Evolutionary conservation across 1,140 invertebrate genomes (phyloP).

Genomic region (Piezodorus guildinii): DNA sequence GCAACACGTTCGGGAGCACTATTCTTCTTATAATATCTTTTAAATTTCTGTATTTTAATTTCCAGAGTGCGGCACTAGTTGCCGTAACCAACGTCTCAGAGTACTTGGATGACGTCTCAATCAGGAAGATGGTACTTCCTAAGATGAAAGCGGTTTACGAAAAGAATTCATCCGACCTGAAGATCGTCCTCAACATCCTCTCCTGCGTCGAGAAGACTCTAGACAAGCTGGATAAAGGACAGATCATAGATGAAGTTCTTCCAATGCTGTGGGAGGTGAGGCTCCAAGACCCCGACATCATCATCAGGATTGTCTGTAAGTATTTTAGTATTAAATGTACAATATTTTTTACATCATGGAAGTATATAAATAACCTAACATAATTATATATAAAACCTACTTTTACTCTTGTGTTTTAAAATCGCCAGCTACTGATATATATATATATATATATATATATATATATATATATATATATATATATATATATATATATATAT

Average conservation of each 20-base stretch:
- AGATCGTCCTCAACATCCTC: conserved; percentile 62
- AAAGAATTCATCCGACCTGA: conserved; percentile 65
- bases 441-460: no score
- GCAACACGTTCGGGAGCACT: no score
- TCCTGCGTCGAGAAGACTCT: conserved; percentile 66
- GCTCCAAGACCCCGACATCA: conserved; percentile 72
- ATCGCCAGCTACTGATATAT: no score
- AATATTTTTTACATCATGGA: no score
- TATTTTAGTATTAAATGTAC: conserved; percentile 29
- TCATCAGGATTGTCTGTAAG: conserved; percentile 72
- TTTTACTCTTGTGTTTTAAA: no score
- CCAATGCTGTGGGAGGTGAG: conserved; percentile 79
- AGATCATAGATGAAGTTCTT: conserved; percentile 84
- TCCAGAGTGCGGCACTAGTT: conserved; percentile 75
- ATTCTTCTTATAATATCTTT: no score
- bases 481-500: no score
- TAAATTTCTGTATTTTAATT: conserved; percentile 22
- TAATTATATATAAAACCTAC: no score
- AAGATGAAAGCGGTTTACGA: conserved; percentile 81
- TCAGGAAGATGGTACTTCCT: conserved; percentile 70
- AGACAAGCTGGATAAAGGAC: conserved; percentile 70
- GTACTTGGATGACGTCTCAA: conserved; percentile 69
- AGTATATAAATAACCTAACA: no score
- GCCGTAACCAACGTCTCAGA: conserved; percentile 77
- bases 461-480: no score